Base-by-base conservation (phyloP, 1,140 invertebrate species). In the Spodoptera frugiperda region DNA sequence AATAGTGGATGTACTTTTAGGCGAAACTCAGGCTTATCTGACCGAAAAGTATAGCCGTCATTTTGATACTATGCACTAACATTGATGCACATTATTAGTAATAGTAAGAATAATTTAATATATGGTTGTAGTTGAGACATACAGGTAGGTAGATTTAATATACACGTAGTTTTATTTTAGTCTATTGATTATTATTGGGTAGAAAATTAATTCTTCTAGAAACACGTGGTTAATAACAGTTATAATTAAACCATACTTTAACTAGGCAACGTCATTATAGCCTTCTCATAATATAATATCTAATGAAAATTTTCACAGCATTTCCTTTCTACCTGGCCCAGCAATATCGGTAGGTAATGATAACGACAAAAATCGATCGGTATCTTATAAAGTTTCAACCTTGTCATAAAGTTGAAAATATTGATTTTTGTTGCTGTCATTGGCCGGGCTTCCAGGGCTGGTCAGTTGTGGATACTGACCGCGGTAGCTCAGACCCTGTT, bases 91-190 rank as follows among this genome's bases (percentile, higher is more conserved):
- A 61, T 68, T 67, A 25, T 46, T 81, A 77, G 79, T 54, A 59
- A 71, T 76, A 77, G 75, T 73, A 74, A 75, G 59, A 71, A 80
- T 68, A 65, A 80, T 79, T 82, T 83, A 63, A 25, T 12, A 78
- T 81, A 81, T 76, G 79, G 75, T 78, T 78, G 79, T 83, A 81
- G 82, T 78, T 78, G 57, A 83, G 57, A 81, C 57, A 67, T 83
- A 81, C 79, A 81, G 71, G 73, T 81, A 81, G 70, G 73, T 81
- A 81, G 77, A 74, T 67, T 76, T 81, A 78, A 76, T 75, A 49
- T 73, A 63, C 11, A 44, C 55, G 68, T 72, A 51, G 25, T 59
- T 74, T 44, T 77, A 39, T 78, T 80, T 51, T 61, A 73, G 53
- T 48, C 33, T 72, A 59, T 74, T 49, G 30, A 51, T 63, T 53